Base-by-base conservation (phyloP, 1,140 invertebrate genomes). In the Drosophila santomea region DNA sequence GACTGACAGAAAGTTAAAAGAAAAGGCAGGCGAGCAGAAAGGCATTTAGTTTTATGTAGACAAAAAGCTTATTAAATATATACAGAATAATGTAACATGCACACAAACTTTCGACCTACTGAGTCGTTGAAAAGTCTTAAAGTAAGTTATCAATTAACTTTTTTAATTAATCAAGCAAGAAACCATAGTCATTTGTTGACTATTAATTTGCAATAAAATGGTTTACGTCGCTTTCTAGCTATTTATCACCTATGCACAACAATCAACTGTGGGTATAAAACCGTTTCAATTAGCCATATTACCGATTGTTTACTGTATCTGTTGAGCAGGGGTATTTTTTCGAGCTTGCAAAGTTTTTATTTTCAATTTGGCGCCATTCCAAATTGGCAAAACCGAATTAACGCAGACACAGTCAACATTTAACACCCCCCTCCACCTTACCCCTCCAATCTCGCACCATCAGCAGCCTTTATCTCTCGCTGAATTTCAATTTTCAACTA, bases 341-440 rank as follows among this genome's bases (percentile, higher is more conserved):
- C 43, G 36, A 67, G 59, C 64, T 80, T 59, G 62, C 63, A 80
- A 77, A 61, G 73, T 74, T 78, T 89, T 78, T 81, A 58, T 83
- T 80, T 88, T 88, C 60, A 59, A 68, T 64, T 89, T 88, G 84
- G 84, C 84, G 61, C 51, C 68, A 50, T 41, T 71, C 84, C 84
- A 88, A 88, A 88, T 89, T 88, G 89, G 84, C 84, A 71, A 71
- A 89, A 89, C 55, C 68, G 58, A 89, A 74, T 83, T 80, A 72
- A 74, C 78, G 50, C 55, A 81, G 67, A 59, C 58, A 57, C 62
- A 60, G 61, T 69, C 74, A 39, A 66, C 35, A 63, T 51, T 50
- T 55, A 14, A 17, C 43, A 39, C 5, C 59, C 10, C 10, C 17
- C 17, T 17, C 17, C 17, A 17, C 17, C 17, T 17, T 17, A 1